phyloP scores from a whole-genome alignment of 2,113 vertebrate genomes.

The Gobius niger region DNA sequence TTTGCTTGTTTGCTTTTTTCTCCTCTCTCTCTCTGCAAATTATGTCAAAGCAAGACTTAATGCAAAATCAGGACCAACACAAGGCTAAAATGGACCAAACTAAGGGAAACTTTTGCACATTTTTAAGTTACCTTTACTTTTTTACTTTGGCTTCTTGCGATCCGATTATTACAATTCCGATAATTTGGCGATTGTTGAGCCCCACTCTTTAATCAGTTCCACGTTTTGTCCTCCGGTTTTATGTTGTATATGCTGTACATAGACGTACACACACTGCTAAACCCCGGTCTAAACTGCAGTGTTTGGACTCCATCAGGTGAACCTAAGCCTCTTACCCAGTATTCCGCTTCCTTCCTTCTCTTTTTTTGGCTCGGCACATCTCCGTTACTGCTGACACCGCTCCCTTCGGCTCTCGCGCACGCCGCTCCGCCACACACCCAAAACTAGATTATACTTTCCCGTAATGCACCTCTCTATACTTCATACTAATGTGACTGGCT shows the following conservation, averaged over 20 bases:
- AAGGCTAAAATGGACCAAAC: too few relatives aligned
- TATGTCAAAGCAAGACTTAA: too few relatives aligned
- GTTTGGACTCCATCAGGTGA: conserved; percentile 11
- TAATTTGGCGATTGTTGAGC: too few relatives aligned
- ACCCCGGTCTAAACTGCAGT: background rate
- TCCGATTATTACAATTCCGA: too few relatives aligned
- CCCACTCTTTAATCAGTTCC: background rate
- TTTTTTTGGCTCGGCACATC: conserved; percentile 17
- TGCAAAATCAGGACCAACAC: too few relatives aligned
- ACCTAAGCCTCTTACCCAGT: conserved; percentile 13
- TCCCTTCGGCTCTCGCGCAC: conserved; percentile 1
- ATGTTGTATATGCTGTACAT: background rate
- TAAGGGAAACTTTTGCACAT: too few relatives aligned
- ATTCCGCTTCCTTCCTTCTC: background rate
- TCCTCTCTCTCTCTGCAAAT: too few relatives aligned
- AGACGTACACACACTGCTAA: background rate
- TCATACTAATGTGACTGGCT: conserved; percentile 16
- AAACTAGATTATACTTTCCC: conserved; percentile 32
- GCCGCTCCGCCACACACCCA: conserved; percentile 4
- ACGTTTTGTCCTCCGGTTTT: background rate
- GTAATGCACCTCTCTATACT: conserved; percentile 15
- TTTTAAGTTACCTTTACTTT: too few relatives aligned
- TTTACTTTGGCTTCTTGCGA: too few relatives aligned
- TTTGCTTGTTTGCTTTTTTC: too few relatives aligned
- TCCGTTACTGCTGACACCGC: conserved; percentile 39